Evolutionary conservation across 2,113 vertebrate genomes (phyloP), one percentile per base, ranked within the genome.

Genomic region (Engystomops pustulosus): DNA sequence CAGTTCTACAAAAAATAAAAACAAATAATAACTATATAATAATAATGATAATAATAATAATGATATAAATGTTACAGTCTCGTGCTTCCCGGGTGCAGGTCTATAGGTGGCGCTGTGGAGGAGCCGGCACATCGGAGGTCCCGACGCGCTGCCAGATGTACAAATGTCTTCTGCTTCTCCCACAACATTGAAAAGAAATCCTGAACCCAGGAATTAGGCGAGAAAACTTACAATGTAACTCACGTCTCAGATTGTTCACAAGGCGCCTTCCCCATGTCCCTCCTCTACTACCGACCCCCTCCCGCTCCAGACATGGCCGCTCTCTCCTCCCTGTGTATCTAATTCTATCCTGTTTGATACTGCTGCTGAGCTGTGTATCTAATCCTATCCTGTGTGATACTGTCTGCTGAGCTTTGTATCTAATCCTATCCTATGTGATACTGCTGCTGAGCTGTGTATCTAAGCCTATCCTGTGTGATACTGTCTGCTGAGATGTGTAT

Each of bases 221-320:
- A 76, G 47, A 51, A 76, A 45, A 76, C 72, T 76, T 76, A 17
- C 72, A 76, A 76, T 76, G 51, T 53, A 76, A 51, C 36, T 76
- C 72, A 76, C 72, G 72, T 76, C 72, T 76, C 30, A 34, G 72
- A 76, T 51, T 76, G 72, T 76, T 51, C 72, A 76, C 72, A 76
- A 76, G 72, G 36, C 72, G 72, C 45, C 27, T 53, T 51, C 72
- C 72, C 34, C 72, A 20, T 76, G 53, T n/a, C n/a, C n/a, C n/a
- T n/a, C n/a, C n/a, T n/a, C n/a, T n/a, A n/a, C n/a, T n/a, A n/a
- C n/a, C n/a, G n/a, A n/a, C n/a, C n/a, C n/a, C n/a, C n/a, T n/a
- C n/a, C n/a, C n/a, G n/a, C n/a, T n/a, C n/a, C n/a, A n/a, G n/a
- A n/a, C n/a, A n/a, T n/a, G n/a, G n/a, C n/a, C n/a, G n/a, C n/a